Conservation (phyloP, 1,140 invertebrate genomes). For the Gonatopus flavifemur region DNA sequence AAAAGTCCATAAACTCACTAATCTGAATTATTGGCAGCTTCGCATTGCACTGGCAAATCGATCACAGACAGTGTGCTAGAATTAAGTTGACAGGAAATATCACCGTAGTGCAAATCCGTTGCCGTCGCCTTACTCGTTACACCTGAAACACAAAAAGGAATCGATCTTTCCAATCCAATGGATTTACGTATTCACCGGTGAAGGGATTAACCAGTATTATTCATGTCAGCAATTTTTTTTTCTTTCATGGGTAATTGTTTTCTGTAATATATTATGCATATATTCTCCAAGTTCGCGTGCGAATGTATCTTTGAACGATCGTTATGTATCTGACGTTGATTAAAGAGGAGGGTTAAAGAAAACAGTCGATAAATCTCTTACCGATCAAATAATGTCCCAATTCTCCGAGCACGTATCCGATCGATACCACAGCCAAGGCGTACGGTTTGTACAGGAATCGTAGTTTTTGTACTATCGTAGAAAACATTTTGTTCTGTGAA, state of each 20-base stretch:
- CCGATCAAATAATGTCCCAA: slow-evolving; percentile 86
- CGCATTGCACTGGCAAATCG: slow-evolving; percentile 68
- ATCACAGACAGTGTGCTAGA: slow-evolving; percentile 58
- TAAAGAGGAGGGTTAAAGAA: too few relatives aligned
- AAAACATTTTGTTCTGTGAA: slow-evolving; percentile 41
- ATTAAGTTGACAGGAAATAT: slow-evolving; percentile 82
- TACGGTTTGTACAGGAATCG: slow-evolving; percentile 73
- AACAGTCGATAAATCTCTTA: too few relatives aligned
- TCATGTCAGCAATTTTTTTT: too few relatives aligned
- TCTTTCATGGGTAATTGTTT: too few relatives aligned
- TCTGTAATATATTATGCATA: too few relatives aligned
- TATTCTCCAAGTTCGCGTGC: too few relatives aligned
- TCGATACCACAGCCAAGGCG: slow-evolving; percentile 73
- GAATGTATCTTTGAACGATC: too few relatives aligned
- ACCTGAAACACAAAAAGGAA: too few relatives aligned
- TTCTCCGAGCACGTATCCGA: slow-evolving; percentile 82
- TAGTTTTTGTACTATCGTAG: slow-evolving; percentile 62
- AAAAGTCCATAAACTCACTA: slow-evolving; percentile 61
- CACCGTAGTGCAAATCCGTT: slow-evolving; percentile 83
- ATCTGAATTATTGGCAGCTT: slow-evolving; percentile 64
- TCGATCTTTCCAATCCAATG: too few relatives aligned
- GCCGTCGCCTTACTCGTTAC: slow-evolving; percentile 84
- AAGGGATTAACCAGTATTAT: too few relatives aligned
- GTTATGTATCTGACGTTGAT: too few relatives aligned
- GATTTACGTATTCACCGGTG: too few relatives aligned